These are phyloP conservation scores for Heliconius hewitsoni DNA, from an alignment of 1,140 invertebrate species.

Conservation along the genomic window DNA sequence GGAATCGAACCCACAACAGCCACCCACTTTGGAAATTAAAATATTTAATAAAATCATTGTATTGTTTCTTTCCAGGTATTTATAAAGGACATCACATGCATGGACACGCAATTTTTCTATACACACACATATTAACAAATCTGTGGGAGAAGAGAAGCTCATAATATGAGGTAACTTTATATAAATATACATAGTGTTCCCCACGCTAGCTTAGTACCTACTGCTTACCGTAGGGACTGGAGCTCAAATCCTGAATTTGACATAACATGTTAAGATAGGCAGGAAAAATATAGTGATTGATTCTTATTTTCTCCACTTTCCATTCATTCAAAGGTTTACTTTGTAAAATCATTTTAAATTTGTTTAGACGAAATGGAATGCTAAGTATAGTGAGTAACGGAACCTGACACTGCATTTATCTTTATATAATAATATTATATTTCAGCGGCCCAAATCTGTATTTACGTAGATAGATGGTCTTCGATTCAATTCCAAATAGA, in stretches of 20 bases:
- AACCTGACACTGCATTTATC: too few relatives aligned
- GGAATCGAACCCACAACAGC: too few relatives aligned
- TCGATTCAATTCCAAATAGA: too few relatives aligned
- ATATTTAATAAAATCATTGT: background rate
- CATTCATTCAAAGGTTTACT: too few relatives aligned
- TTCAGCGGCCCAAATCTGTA: too few relatives aligned
- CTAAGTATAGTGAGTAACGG: too few relatives aligned
- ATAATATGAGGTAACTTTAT: slow-evolving; percentile 4
- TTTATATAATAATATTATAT: too few relatives aligned
- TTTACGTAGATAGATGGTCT: too few relatives aligned
- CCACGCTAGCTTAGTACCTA: slow-evolving; percentile 2
- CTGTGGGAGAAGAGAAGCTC: background rate
- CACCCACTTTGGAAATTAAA: background rate
- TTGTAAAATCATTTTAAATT: too few relatives aligned
- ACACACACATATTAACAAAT: slow-evolving; percentile 1
- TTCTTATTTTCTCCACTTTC: too few relatives aligned
- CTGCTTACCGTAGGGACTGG: background rate
- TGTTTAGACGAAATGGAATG: too few relatives aligned
- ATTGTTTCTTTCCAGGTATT: background rate
- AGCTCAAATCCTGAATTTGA: background rate
- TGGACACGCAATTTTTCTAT: background rate
- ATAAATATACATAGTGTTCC: background rate
- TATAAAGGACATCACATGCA: slow-evolving; percentile 9
- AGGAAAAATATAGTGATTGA: too few relatives aligned
- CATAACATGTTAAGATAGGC: background rate